phyloP scores from a whole-genome alignment of 53 echinoderm and acorn worm species.

The Holothuria leucospilota region DNA sequence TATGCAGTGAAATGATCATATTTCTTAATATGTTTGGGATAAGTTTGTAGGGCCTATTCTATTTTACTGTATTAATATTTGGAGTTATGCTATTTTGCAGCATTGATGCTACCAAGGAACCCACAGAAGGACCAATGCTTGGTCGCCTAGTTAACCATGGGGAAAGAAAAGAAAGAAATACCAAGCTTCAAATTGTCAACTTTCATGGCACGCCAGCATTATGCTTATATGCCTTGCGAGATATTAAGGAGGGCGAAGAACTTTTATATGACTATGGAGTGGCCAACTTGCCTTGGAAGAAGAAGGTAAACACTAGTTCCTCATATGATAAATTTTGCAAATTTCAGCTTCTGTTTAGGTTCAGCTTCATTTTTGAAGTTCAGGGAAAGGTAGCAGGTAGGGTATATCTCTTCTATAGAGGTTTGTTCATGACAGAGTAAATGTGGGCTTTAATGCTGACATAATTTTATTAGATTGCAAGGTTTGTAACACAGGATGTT shows the following conservation, averaged over 20 bases:
- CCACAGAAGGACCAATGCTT: background rate
- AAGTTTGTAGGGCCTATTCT: too few relatives aligned
- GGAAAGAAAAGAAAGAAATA: background rate
- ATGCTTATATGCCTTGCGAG: background rate
- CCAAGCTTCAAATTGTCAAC: background rate
- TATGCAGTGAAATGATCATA: too few relatives aligned
- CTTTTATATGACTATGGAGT: slow-evolving; percentile 8
- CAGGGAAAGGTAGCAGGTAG: too few relatives aligned
- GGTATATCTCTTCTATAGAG: background rate
- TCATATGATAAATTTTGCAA: too few relatives aligned
- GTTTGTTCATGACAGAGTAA: background rate
- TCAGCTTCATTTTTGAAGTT: too few relatives aligned
- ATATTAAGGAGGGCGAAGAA: slow-evolving; percentile 17
- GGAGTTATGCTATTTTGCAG: background rate
- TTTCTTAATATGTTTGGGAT: too few relatives aligned
- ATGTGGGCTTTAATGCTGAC: background rate
- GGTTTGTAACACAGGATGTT: too few relatives aligned
- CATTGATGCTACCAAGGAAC: slow-evolving; percentile 5
- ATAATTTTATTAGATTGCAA: background rate
- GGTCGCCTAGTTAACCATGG: slow-evolving; percentile 19
- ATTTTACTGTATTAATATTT: too few relatives aligned
- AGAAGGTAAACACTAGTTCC: too few relatives aligned
- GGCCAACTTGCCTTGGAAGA: background rate
- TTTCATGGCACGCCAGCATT: background rate
- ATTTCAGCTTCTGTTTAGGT: too few relatives aligned